These are phyloP conservation scores for Antedon mediterranea DNA, from an alignment of 53 echinoderm and acorn worm genomes.

Conservation along the genomic window DNA sequence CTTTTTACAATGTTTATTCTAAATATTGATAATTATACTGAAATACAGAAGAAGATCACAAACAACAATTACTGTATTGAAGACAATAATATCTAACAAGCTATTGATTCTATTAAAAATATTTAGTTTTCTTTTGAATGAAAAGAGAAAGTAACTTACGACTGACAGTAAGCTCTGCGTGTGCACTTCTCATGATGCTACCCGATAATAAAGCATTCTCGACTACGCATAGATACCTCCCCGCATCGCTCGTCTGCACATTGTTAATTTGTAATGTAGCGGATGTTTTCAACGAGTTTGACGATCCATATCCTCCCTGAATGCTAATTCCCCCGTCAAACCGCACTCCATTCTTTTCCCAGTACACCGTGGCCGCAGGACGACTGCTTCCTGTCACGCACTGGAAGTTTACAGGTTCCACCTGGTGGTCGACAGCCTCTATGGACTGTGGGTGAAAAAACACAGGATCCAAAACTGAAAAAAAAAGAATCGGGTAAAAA, in stretches of 20 bases:
- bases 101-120: neutral
- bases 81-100: conserved; percentile 4
- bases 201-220: conserved; percentile 52
- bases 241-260: conserved; percentile 41
- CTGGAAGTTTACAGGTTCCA: conserved; percentile 75
- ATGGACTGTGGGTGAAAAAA: conserved; percentile 44
- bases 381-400: conserved; percentile 80
- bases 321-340: conserved; percentile 23
- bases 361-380: conserved; percentile 46
- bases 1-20: no score
- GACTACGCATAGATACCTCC: conserved; percentile 67
- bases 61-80: no score
- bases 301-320: conserved; percentile 43
- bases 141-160: conserved; percentile 37
- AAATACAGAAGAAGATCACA: no score
- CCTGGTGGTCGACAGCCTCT: conserved; percentile 55
- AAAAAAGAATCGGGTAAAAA: no score
- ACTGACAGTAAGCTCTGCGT: conserved; percentile 40
- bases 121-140: neutral
- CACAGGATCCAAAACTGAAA: conserved; percentile 52
- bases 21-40: no score
- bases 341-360: conserved; percentile 71
- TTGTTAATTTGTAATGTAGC: conserved; percentile 78
- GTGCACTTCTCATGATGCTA: conserved; percentile 35
- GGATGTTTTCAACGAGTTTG: conserved; percentile 51